Evolutionary conservation across 2,797 vertebrate genomes (phyloP).

Genomic region (Lophotriccus pileatus): DNA sequence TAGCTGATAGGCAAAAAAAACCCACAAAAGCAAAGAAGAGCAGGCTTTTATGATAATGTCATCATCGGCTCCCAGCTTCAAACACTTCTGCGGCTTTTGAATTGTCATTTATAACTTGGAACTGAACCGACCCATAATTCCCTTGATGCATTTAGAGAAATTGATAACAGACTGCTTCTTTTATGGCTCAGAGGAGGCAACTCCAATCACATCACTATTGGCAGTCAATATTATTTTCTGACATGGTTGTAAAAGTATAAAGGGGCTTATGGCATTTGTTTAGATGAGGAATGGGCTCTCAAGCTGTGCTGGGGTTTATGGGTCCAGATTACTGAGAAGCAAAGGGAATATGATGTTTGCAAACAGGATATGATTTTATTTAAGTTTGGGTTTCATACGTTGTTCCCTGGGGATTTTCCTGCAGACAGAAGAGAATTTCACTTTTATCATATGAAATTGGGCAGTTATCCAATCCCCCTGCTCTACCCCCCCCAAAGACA

Average conservation of each 20-base stretch:
- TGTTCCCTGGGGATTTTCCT: slow-evolving; percentile 71
- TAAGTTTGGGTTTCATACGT: slow-evolving; percentile 79
- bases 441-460: slow-evolving; percentile 79
- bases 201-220: slow-evolving; percentile 80
- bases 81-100: slow-evolving; percentile 84
- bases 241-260: slow-evolving; percentile 81
- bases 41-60: slow-evolving; percentile 81
- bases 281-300: slow-evolving; percentile 81
- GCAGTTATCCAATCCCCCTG: slow-evolving; percentile 65
- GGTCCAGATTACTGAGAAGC: slow-evolving; percentile 77
- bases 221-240: slow-evolving; percentile 84
- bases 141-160: slow-evolving; percentile 83
- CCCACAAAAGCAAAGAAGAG: slow-evolving; percentile 76
- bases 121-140: slow-evolving; percentile 80
- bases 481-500: neutral
- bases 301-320: slow-evolving; percentile 79
- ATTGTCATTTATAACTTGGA: slow-evolving; percentile 92
- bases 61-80: slow-evolving; percentile 83
- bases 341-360: slow-evolving; percentile 81
- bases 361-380: slow-evolving; percentile 84
- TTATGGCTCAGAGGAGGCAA: slow-evolving; percentile 79
- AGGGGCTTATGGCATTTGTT: slow-evolving; percentile 81
- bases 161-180: slow-evolving; percentile 89
- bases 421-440: slow-evolving; percentile 80
- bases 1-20: slow-evolving; percentile 71